A percentile compares a stretch with the other conserved stretches of the same genome.
These are phyloP conservation scores for Hippocampus guttulatus DNA, from an alignment of 2,113 vertebrate genomes.

Conservation along the genomic window DNA sequence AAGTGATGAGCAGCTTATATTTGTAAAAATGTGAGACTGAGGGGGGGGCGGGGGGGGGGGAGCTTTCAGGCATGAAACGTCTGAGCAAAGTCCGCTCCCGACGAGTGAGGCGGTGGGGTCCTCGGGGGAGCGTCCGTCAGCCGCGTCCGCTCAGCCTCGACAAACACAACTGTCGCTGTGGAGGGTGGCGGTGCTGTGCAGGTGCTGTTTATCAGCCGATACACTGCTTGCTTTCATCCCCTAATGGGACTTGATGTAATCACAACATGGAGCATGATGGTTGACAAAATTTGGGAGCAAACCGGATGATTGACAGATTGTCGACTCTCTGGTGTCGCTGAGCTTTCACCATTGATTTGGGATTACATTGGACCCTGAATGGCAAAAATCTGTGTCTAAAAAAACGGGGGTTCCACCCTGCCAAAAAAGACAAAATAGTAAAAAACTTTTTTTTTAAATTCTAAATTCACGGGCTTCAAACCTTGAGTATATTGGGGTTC, in stretches of 20 bases:
- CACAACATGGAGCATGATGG: background rate
- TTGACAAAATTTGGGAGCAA: background rate
- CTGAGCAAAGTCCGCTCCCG: constrained; percentile 35
- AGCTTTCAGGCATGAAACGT: constrained; percentile 46
- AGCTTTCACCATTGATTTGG: background rate
- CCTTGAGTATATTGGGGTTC: no score
- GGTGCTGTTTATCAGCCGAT: constrained; percentile 31
- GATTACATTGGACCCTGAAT: no score
- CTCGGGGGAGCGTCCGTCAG: constrained; percentile 37
- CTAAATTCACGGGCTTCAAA: no score
- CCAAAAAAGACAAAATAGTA: no score
- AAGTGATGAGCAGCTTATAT: no score
- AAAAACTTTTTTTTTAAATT: no score
- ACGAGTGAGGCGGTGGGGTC: constrained; percentile 30
- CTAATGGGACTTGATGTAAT: constrained; percentile 11
- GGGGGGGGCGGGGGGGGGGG: background rate
- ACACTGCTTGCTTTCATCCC: constrained; percentile 13
- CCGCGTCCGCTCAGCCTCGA: constrained; percentile 49
- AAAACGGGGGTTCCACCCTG: no score
- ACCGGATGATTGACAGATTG: background rate
- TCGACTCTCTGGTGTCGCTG: background rate
- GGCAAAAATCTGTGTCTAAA: no score
- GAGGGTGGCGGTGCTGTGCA: constrained; percentile 15
- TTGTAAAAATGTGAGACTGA: background rate
- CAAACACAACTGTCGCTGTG: constrained; percentile 56